These are phyloP conservation scores for Chloroceryle inda DNA, from an alignment of 2,797 vertebrate species.

Conservation along the genomic window DNA sequence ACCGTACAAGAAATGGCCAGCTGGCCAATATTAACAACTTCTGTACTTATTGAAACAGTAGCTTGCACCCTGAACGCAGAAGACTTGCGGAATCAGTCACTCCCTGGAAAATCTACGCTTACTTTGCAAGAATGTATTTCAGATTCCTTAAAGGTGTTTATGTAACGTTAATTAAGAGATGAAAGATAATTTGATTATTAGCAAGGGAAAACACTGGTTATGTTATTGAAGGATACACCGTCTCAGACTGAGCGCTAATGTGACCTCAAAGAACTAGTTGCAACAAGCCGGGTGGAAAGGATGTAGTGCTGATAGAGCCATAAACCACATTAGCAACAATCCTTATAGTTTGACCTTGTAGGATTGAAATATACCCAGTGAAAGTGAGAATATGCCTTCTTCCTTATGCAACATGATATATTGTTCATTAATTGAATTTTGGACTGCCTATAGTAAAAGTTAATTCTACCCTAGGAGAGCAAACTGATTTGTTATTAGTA, in stretches of 20 bases:
- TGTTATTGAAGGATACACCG: not conserved
- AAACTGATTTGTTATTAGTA: not conserved
- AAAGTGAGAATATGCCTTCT: not conserved
- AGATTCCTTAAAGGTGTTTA: not conserved
- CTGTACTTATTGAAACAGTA: not conserved
- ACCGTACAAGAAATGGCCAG: not conserved
- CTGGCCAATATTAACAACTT: not conserved
- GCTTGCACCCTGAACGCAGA: not conserved
- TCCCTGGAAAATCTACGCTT: not conserved
- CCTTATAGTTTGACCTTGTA: not conserved
- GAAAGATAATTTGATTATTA: constrained; percentile 2
- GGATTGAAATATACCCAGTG: not conserved
- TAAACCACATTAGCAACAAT: not conserved
- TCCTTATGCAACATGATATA: fast-evolving
- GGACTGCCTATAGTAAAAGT: not conserved
- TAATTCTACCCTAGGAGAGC: not conserved
- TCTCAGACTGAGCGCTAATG: not conserved
- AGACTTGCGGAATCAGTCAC: not conserved
- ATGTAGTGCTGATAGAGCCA: not conserved
- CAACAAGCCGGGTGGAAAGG: not conserved
- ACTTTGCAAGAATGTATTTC: not conserved
- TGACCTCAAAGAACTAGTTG: not conserved
- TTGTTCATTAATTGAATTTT: not conserved
- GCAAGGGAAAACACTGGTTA: not conserved
- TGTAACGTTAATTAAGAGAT: not conserved